These are phyloP conservation scores for Marronus borbonicus DNA, from an alignment of 2,888 invertebrate species.

Conservation along the genomic window DNA sequence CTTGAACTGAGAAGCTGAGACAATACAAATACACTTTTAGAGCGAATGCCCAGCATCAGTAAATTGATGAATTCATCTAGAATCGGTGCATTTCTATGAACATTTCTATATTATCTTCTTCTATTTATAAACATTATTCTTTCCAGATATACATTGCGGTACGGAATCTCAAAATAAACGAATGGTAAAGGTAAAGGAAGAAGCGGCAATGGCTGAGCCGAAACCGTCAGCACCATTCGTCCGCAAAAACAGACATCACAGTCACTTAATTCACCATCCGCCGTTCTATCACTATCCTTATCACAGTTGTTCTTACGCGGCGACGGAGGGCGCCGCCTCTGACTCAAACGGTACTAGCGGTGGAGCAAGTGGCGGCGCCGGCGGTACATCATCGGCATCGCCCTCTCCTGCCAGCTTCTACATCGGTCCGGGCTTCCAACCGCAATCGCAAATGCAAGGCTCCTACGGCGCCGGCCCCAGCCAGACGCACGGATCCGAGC, in stretches of 20 bases:
- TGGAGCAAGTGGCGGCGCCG: conserved; percentile 65
- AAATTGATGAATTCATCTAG: no score
- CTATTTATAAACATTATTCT: conserved; percentile 2
- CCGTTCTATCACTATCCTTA: conserved; percentile 72
- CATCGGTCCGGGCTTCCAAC: conserved; percentile 76
- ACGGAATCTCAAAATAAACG: conserved; percentile 52
- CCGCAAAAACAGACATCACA: conserved; percentile 54
- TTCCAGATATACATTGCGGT: conserved; percentile 45
- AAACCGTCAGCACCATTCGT: conserved; percentile 60
- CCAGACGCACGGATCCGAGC: conserved; percentile 69
- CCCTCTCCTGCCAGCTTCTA: conserved; percentile 74
- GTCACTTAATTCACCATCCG: conserved; percentile 64
- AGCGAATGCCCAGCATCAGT: no score
- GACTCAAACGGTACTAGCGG: conserved; percentile 65
- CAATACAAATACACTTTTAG: no score
- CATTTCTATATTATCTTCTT: background rate
- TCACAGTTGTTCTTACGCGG: conserved; percentile 71
- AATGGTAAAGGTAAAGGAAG: conserved; percentile 71
- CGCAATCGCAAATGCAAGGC: conserved; percentile 65
- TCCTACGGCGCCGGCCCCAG: conserved; percentile 61
- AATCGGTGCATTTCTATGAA: background rate
- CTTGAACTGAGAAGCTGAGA: no score
- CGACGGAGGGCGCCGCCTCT: conserved; percentile 72
- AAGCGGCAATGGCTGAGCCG: conserved; percentile 66
- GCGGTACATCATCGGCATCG: conserved; percentile 71